These are phyloP conservation scores for Parotocinclus haroldoi DNA, from an alignment of 2,797 vertebrate species.

Conservation along the genomic window DNA sequence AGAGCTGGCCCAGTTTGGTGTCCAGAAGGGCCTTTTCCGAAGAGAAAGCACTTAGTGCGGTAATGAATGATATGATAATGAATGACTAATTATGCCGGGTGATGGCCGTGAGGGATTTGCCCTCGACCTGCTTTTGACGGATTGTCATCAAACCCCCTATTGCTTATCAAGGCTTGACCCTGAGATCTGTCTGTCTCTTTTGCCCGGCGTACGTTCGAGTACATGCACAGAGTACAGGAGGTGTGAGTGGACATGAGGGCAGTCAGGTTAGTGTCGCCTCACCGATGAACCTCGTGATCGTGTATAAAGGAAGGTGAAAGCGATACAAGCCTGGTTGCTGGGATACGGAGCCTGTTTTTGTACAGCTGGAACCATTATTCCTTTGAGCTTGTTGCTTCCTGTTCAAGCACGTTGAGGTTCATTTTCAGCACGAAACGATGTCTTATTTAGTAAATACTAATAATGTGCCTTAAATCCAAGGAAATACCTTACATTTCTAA, in stretches of 20 bases:
- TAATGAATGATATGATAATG: conserved; percentile 79
- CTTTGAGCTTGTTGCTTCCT: too few species aligned
- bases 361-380: too few species aligned
- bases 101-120: conserved; percentile 49
- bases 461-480: too few species aligned
- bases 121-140: conserved; percentile 76
- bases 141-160: conserved; percentile 73
- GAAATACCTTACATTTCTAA: too few species aligned
- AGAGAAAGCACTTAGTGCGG: conserved; percentile 73
- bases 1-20: conserved; percentile 56
- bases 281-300: background rate
- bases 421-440: too few species aligned
- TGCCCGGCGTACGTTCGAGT: background rate
- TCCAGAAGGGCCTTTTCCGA: conserved; percentile 77
- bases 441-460: too few species aligned
- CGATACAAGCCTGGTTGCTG: too few species aligned
- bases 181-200: conserved; percentile 45
- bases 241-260: conserved; percentile 45
- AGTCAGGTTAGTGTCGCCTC: conserved; percentile 14
- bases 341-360: too few species aligned
- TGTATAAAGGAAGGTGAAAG: conserved; percentile 1
- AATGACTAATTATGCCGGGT: conserved; percentile 69
- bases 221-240: conserved; percentile 8
- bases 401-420: too few species aligned
- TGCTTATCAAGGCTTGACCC: conserved; percentile 73